phyloP scores from a whole-genome alignment of 2,797 vertebrate genomes.

The Poecilia wingei region DNA sequence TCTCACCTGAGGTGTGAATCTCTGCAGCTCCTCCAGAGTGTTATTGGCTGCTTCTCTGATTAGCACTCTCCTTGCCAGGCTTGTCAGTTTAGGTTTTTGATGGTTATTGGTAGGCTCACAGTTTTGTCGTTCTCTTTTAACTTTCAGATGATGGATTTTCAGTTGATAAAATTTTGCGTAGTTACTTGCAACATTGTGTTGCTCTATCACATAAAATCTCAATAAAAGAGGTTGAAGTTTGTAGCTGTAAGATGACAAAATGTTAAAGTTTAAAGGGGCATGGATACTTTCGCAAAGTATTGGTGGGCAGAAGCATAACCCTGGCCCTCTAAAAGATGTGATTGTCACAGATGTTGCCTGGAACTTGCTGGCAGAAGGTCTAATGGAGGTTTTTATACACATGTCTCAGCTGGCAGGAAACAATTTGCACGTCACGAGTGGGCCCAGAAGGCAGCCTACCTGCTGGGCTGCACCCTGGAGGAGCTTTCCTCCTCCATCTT shows the following conservation, averaged over 20 bases:
- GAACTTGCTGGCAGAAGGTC: constrained; percentile 59
- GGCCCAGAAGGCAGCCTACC: constrained; percentile 98
- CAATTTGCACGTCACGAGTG: constrained; percentile 99
- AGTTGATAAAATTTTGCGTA: neutral
- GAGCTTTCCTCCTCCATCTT: constrained; percentile 97
- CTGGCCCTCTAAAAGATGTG: constrained; percentile 55
- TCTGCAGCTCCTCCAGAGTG: constrained; percentile 2
- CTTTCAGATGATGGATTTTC: neutral
- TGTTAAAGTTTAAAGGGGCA: neutral
- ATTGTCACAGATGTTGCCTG: constrained; percentile 54
- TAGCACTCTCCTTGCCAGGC: neutral
- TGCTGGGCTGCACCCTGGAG: constrained; percentile 96
- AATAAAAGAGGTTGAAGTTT: neutral
- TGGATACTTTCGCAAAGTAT: neutral
- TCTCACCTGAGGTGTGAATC: neutral
- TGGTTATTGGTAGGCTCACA: neutral
- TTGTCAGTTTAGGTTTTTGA: neutral
- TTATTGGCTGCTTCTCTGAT: neutral
- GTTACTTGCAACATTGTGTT: neutral
- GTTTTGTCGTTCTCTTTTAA: neutral
- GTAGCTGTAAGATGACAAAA: neutral
- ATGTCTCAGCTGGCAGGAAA: constrained; percentile 91
- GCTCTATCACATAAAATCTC: neutral
- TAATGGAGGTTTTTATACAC: constrained; percentile 75
- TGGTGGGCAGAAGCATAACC: constrained; percentile 46